Evolutionary conservation across 2,113 vertebrate genomes (phyloP).

Genomic region (Spea bombifrons): DNA sequence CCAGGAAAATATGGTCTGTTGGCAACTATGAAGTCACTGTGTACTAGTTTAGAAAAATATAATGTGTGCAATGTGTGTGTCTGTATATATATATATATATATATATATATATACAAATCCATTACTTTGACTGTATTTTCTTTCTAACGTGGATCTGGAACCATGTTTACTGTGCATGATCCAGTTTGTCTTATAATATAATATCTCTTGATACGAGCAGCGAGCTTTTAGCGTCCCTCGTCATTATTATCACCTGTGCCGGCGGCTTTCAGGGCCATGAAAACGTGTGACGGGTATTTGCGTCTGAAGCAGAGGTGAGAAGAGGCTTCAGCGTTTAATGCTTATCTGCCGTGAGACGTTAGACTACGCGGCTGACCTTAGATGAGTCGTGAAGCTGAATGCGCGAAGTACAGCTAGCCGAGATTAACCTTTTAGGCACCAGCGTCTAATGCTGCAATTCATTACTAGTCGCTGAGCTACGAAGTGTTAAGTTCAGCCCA

Average conservation of each 20-base stretch:
- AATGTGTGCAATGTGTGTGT: too few relatives aligned
- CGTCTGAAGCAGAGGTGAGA: constrained; percentile 42
- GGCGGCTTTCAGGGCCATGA: constrained; percentile 30
- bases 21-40: too few relatives aligned
- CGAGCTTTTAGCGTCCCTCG: constrained; percentile 41
- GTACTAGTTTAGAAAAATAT: too few relatives aligned
- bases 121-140: too few relatives aligned
- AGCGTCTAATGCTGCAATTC: too few relatives aligned
- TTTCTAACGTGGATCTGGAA: not conserved
- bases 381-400: constrained; percentile 22
- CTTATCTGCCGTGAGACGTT: constrained; percentile 21
- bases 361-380: constrained; percentile 37
- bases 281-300: constrained; percentile 41
- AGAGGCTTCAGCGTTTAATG: constrained; percentile 40
- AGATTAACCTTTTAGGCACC: not conserved
- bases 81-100: too few relatives aligned
- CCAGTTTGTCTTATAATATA: not conserved
- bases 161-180: not conserved
- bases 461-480: too few relatives aligned
- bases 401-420: constrained; percentile 7
- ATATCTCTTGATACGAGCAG: not conserved
- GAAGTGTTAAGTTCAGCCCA: too few relatives aligned
- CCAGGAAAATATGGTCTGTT: too few relatives aligned
- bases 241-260: constrained; percentile 45
- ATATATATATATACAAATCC: too few relatives aligned